Conservation (phyloP, 2,113 vertebrate species). For the Prionailurus bengalensis region DNA sequence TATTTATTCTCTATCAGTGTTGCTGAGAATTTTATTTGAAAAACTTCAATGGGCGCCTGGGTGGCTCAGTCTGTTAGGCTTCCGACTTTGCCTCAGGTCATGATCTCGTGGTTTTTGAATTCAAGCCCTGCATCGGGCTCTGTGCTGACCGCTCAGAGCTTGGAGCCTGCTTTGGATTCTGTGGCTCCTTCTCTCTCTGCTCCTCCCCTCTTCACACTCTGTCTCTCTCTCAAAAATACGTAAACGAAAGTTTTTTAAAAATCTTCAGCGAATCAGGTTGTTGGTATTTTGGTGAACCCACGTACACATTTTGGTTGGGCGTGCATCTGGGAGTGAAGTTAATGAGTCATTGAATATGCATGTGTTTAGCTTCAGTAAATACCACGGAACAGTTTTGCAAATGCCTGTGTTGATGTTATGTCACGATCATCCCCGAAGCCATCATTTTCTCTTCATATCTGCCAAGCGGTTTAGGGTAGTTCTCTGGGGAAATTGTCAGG, state of each 20-base stretch:
- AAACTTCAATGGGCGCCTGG: too few relatives aligned
- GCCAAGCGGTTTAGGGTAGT: neutral
- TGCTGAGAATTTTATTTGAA: neutral
- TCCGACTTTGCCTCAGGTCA: too few relatives aligned
- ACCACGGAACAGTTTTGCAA: neutral
- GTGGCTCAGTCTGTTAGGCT: too few relatives aligned
- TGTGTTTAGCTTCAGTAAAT: neutral
- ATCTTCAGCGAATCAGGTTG: neutral
- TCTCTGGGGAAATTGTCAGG: neutral
- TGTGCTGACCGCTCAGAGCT: too few relatives aligned
- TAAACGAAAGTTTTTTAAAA: too few relatives aligned
- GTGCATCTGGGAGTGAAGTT: neutral
- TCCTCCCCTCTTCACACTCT: too few relatives aligned
- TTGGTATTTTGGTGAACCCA: neutral
- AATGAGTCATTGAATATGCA: accelerated
- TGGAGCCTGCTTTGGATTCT: too few relatives aligned
- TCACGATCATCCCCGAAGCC: neutral
- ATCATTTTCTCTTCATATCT: neutral
- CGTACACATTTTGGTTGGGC: neutral
- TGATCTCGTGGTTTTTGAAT: too few relatives aligned
- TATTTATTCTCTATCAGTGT: neutral
- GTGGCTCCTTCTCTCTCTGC: too few relatives aligned
- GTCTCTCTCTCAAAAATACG: too few relatives aligned
- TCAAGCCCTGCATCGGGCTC: too few relatives aligned
- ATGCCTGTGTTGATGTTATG: too few relatives aligned